Evolutionary conservation across 1,140 invertebrate species (phyloP), one percentile per base, ranked within the genome.

Genomic region (Rhopalosiphum maidis): DNA sequence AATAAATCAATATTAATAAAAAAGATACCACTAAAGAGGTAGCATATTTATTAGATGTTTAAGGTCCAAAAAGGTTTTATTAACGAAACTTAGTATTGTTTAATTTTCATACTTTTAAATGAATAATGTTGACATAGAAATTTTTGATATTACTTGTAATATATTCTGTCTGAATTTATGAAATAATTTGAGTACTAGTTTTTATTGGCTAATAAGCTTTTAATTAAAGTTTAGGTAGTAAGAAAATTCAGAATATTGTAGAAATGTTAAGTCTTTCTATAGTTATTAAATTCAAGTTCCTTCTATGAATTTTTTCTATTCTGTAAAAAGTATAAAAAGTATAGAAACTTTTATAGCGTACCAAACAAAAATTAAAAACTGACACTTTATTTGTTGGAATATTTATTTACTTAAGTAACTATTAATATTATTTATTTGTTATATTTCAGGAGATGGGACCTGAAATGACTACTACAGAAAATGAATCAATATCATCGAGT

Each of bases 1-100:
- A n/a, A 90, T 68, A 30, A 90, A 68, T n/a, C 54, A 90, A n/a
- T 90, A 43, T 30, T 30, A 30, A n/a, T n/a, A n/a, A n/a, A 60
- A 60, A 43, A 43, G 23, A 90, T 43, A n/a, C 30, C 37, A 30
- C 5, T 30, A 55, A 37, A 60, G 43, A n/a, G 48, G 18, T 51
- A 51, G 54, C 43, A 9, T 30, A 90, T 90, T 18, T 41, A 55
- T 89, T 25, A 41, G 15, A 37, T 90, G 0, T 43, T 22, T 77
- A n/a, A 18, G 0, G n/a, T n/a, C 18, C 21, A 77, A n/a, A 77
- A n/a, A n/a, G n/a, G n/a, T n/a, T n/a, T n/a, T n/a, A n/a, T 77
- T n/a, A 18, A 77, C 18, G 18, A n/a, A n/a, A n/a, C 60, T n/a
- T n/a, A 77, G 30, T 5, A 77, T n/a, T 77, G 4, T n/a, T n/a